These are phyloP conservation scores for Nothocercus nigrocapillus DNA, from an alignment of 2,113 vertebrate genomes.

Conservation along the genomic window DNA sequence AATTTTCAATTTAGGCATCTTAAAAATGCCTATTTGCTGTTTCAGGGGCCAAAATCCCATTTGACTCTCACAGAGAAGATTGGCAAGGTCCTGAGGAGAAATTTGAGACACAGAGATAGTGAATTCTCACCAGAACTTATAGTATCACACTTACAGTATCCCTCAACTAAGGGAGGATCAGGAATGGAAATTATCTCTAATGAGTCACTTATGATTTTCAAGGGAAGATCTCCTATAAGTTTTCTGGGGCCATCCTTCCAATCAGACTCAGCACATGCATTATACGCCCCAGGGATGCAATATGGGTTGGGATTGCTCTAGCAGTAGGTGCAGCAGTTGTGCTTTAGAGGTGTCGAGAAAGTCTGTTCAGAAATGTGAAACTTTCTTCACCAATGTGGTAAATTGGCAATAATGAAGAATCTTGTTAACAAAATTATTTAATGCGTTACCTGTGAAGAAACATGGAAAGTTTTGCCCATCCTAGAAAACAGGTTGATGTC, in stretches of 20 bases:
- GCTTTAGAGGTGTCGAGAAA: neutral
- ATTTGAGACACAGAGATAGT: neutral
- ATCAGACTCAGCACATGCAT: rapidly evolving
- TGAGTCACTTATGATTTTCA: neutral
- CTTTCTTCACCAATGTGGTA: neutral
- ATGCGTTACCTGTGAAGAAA: neutral
- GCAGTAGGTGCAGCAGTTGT: neutral
- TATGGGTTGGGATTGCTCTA: neutral
- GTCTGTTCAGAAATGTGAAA: neutral
- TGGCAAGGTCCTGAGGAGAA: neutral
- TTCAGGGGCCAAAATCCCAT: neutral
- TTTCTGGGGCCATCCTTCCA: neutral
- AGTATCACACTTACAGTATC: neutral
- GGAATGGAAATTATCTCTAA: neutral
- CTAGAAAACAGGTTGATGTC: neutral
- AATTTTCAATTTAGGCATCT: neutral
- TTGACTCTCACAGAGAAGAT: neutral
- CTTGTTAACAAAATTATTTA: neutral
- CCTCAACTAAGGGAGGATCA: neutral
- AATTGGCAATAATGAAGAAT: neutral
- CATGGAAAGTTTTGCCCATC: neutral
- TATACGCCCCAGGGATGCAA: neutral
- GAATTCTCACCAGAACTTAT: neutral
- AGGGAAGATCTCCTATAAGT: neutral
- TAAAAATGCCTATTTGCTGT: neutral